Conservation (phyloP, 2,888 invertebrate genomes). For the Artemia sp. region DNA sequence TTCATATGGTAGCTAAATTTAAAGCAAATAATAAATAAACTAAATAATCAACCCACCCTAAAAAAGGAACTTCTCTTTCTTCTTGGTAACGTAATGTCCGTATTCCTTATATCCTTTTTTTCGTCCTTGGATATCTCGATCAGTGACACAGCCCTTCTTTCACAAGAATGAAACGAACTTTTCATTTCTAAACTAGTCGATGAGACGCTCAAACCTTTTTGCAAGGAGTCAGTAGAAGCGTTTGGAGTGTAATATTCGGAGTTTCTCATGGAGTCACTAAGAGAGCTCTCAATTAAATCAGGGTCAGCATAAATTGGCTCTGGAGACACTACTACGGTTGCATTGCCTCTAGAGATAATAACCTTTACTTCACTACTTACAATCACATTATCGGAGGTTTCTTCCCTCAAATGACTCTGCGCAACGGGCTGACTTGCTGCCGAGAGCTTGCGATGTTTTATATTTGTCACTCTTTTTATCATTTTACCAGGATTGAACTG, state of each 20-base stretch:
- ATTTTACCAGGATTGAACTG: no score
- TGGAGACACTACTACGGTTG: not conserved
- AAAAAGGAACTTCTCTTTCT: not conserved
- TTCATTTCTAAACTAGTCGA: not conserved
- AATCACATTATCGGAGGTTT: no score
- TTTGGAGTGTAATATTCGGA: not conserved
- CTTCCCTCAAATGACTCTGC: no score
- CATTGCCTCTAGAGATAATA: no score
- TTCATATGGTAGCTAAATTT: no score
- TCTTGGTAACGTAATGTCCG: not conserved
- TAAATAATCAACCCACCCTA: not conserved
- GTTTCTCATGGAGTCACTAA: not conserved
- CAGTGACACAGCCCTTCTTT: not conserved
- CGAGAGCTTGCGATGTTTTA: no score
- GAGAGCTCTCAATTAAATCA: not conserved
- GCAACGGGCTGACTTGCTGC: no score
- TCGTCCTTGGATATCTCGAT: not conserved
- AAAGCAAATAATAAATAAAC: no score
- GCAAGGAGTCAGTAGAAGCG: not conserved
- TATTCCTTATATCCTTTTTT: not conserved
- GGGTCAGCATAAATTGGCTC: conserved; percentile 10
- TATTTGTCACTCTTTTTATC: no score
- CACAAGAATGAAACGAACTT: not conserved
- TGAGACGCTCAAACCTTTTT: not conserved
- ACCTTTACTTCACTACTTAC: no score